Base-by-base conservation (phyloP, 1,140 invertebrate species). In the Saccostrea cuccullata region DNA sequence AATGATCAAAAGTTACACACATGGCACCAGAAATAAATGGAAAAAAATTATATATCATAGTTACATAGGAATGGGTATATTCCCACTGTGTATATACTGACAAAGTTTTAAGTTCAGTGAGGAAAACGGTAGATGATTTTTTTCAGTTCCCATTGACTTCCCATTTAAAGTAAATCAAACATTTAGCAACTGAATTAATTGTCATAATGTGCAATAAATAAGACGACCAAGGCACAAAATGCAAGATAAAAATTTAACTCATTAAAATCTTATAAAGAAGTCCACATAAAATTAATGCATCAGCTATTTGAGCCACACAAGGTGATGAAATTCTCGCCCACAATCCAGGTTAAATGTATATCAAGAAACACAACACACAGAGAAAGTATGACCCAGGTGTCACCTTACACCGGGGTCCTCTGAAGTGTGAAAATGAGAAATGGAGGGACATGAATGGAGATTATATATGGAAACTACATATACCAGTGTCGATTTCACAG, bases 381-480 rank as follows among this genome's bases (percentile, higher is more conserved):
- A 36, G 26, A 77, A 30, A 77, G 70, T 30, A 26, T 12, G 70
- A 13, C 26, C 30, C 15, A 77, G 13, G 70, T 26, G 12, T 77
- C 70, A 77, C 30, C 70, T 30, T 30, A 77, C 70, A 77, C 30
- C 70, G 3, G 30, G 70, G 70, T 77, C 70, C 15, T 26, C 26
- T 77, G 70, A 77, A 15, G 70, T 77, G 70, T 40, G 30, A 77
- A 77, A 36, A 30, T 77, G 23, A 77, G 70, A 77, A 77, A 77
- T 77, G 70, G 13, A 36, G 26, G 13, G 70, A 30, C 26, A 30
- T 36, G 30, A 9, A 15, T 30, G 70, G 30, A 36, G 70, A 77
- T 77, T 77, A 77, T 77, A 77, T 77, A 77, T 40, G 26, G 70
- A 36, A 36, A 26, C 70, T 9, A 11, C 30, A 77, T 36, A 77